A percentile compares a stretch with the other conserved stretches of the same genome.
These are phyloP conservation scores for Orthosia gracilis DNA, from an alignment of 2,888 invertebrate genomes.

Conservation along the genomic window DNA sequence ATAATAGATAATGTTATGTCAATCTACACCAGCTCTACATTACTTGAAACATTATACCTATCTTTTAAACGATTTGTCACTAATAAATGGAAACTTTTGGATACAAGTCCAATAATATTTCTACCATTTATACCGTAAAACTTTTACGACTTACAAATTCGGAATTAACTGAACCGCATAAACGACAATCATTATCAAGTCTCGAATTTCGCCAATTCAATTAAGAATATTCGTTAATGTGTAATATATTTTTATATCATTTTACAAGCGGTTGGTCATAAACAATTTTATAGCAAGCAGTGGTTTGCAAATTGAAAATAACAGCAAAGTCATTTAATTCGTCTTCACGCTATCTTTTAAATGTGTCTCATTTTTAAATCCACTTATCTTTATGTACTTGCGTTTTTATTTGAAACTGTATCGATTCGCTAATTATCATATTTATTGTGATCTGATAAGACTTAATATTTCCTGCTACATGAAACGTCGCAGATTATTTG, in stretches of 20 bases:
- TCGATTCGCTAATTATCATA: conserved; percentile 16
- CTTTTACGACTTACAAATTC: conserved; percentile 49
- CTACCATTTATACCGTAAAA: conserved; percentile 24
- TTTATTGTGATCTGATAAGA: conserved; percentile 68
- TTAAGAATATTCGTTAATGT: conserved; percentile 65
- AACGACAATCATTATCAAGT: conserved; percentile 61
- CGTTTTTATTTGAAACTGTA: conserved; percentile 8
- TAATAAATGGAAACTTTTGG: conserved; percentile 38
- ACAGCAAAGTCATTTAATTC: conserved; percentile 84
- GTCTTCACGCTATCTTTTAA: conserved; percentile 80
- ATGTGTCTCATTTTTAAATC: conserved; percentile 20
- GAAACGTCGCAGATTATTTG: conserved; percentile 39
- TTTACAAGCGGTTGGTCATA: conserved; percentile 73
- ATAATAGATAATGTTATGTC: conserved; percentile 71
- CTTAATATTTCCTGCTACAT: conserved; percentile 68
- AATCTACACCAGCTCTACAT: conserved; percentile 66
- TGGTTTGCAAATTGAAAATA: conserved; percentile 84
- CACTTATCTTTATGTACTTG: background rate
- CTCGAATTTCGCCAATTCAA: conserved; percentile 64
- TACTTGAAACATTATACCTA: conserved; percentile 61
- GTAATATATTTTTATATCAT: conserved; percentile 70
- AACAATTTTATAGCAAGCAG: conserved; percentile 80
- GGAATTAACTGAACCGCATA: conserved; percentile 60
- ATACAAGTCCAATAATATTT: conserved; percentile 2
- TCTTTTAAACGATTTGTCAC: conserved; percentile 64